These are phyloP conservation scores for Dasypus novemcinctus DNA, from an alignment of 2,113 vertebrate species.

Conservation along the genomic window DNA sequence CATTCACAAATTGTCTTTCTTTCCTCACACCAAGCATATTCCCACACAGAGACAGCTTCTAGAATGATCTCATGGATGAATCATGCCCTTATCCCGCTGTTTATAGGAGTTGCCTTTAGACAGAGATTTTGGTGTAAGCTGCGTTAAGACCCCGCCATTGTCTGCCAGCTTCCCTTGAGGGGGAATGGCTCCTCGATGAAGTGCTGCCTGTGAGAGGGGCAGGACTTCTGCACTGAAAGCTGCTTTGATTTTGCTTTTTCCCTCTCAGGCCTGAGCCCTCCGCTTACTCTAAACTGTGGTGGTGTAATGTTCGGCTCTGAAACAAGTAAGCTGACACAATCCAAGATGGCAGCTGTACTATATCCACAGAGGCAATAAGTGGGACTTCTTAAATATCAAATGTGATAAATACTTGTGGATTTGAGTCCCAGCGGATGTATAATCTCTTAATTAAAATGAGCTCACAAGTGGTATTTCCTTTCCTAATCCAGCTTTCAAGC, in stretches of 20 bases:
- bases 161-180: not conserved
- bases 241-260: not conserved
- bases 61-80: conserved; percentile 67
- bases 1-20: conserved; percentile 50
- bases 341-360: not conserved
- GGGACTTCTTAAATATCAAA: not conserved
- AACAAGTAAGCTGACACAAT: not conserved
- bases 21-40: conserved; percentile 54
- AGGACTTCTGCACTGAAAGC: conserved; percentile 7
- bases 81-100: conserved; percentile 41
- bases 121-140: conserved; percentile 59
- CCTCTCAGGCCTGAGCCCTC: not conserved
- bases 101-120: conserved; percentile 55
- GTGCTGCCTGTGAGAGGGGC: conserved; percentile 11
- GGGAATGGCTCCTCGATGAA: not conserved
- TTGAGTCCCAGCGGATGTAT: not conserved
- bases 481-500: conserved; percentile 64
- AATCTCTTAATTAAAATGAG: conserved; percentile 58
- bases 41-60: conserved; percentile 38
- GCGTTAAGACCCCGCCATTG: conserved; percentile 36
- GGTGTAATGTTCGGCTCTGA: not conserved
- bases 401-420: not conserved
- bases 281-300: not conserved
- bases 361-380: not conserved
- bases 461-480: conserved; percentile 49